Evolutionary conservation across 2,113 vertebrate species (phyloP), one percentile per base, ranked within the genome.

Genomic region (Melanerpes formicivorus): DNA sequence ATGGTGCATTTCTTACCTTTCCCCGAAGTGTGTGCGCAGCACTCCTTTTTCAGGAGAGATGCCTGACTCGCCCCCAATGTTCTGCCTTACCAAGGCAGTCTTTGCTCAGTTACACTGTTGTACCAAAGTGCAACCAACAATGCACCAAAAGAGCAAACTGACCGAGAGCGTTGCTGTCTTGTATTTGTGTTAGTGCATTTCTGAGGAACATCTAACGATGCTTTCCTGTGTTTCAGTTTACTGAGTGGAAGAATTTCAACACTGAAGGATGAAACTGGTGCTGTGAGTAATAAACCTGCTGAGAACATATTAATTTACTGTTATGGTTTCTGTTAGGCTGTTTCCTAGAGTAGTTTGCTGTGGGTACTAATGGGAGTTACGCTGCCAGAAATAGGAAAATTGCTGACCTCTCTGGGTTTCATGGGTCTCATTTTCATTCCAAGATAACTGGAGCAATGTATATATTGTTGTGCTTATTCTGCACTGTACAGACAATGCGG

Each of bases 231-330:
- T 96, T 98, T 56, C 96, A 99, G 99, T 97, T 98, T 99, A 96
- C 98, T 99, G 90, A 99, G 99, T 95, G 99, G 99, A 95, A 98
- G 99, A 98, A 99, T 99, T 97, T 99, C 99, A 91, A 99, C 99
- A 46, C 98, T 99, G 90, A 98, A 99, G 92, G 99, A 99, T 98
- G 99, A 99, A 98, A 99, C 99, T 98, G 99, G 99, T 99, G 99
- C 99, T 95, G 99, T 99, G 94, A 99, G 99, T 99, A 98, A 62
- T 87, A 58, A 88, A 52, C 0, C 2, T 86, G 25, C 32, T 62
- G 30, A 86, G 71, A 86, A 79, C 54, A 44, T 6, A 6, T 77
- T 87, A 52, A 84, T 48, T 79, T 18, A 22, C 3, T 63, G 14
- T 71, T 88, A 37, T 26, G 10, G 85, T 93, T 88, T 69, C 37